Base-by-base conservation (phyloP, 2,797 vertebrate genomes). In the Acanthurus tractus region DNA sequence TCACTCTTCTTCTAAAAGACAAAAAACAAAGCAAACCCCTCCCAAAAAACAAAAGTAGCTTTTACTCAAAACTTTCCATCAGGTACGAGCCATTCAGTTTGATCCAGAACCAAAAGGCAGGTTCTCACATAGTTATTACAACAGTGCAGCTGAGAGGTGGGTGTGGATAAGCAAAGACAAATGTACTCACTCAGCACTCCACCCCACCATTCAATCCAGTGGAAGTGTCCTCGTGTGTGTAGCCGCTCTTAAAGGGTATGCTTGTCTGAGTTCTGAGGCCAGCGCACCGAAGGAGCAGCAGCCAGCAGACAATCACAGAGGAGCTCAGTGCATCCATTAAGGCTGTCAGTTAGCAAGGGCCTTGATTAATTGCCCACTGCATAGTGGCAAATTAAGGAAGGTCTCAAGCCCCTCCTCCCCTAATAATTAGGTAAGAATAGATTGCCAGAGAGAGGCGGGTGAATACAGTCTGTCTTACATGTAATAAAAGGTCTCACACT, bases 301-400 rank as follows among this genome's bases (percentile, higher is more conserved):
- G 86, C 86, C 56, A 79, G 85, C 81, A 86, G 88, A 92, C 90
- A 90, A 92, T 92, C 90, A 90, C 86, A 63, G 68, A 82, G 81
- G 85, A 85, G 89, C 79, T 91, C 82, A 90, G 91, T 77, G 83
- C 82, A 78, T 93, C 92, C 91, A 94, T 93, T 94, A 92, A 86
- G 65, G 73, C 89, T 93, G 93, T 94, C 93, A 93, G 89, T 90
- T 92, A 83, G 88, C 82, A 75, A 68, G 23, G 76, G 78, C 72
- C 76, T 88, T 94, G 93, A 94, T 93, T 93, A 93, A 94, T 93
- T 93, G 92, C 92, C 87, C 72, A 55, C 87, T 78, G 86, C 87
- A 85, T 78, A 57, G 82, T 76, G 84, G 90, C 87, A 94, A 94
- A 94, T 94, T 90, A 94, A 93, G 86, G 90, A 86, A 84, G 76